Evolutionary conservation across 64 coral and sea anemone species (phyloP).

Genomic region (Catalaphyllia jardinei): DNA sequence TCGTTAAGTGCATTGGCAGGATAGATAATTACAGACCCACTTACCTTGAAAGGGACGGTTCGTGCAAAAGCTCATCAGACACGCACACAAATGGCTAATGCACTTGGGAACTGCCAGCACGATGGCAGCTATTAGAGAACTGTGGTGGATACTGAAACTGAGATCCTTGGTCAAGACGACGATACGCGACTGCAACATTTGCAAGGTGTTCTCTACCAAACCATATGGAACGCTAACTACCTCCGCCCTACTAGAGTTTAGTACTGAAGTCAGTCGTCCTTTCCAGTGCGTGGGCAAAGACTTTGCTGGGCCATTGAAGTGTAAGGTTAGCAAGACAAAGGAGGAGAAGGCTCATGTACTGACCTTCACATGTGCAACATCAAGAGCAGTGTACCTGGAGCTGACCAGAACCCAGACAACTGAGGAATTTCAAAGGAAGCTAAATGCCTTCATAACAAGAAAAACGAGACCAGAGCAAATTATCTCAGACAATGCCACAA

Average conservation of each 20-base stretch:
- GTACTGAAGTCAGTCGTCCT: slow-evolving; percentile 37
- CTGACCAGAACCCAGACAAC: no score
- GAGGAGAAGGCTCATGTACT: slow-evolving; percentile 42
- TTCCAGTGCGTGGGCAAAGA: slow-evolving; percentile 40
- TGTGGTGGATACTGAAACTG: slow-evolving; percentile 41
- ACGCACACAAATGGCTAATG: slow-evolving; percentile 54
- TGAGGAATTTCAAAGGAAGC: no score
- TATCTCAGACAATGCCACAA: no score
- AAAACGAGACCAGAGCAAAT: no score
- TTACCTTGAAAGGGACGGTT: slow-evolving; percentile 50
- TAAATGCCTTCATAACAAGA: no score
- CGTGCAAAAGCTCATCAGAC: slow-evolving; percentile 45
- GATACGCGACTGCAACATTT: slow-evolving; percentile 42
- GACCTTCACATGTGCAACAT: slow-evolving; percentile 59
- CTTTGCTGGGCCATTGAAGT: slow-evolving; percentile 55
- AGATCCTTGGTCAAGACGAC: slow-evolving; percentile 56
- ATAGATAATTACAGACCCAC: slow-evolving; percentile 53
- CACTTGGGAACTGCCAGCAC: no score
- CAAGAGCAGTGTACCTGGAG: no score
- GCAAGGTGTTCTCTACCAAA: slow-evolving; percentile 57
- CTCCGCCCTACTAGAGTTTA: slow-evolving; percentile 43
- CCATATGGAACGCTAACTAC: slow-evolving; percentile 35
- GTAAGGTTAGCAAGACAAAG: slow-evolving; percentile 33
- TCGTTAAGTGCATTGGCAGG: slow-evolving; percentile 40
- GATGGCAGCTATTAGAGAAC: no score